Conservation (phyloP, 2,888 invertebrate genomes). For the Eupithecia subfuscata region DNA sequence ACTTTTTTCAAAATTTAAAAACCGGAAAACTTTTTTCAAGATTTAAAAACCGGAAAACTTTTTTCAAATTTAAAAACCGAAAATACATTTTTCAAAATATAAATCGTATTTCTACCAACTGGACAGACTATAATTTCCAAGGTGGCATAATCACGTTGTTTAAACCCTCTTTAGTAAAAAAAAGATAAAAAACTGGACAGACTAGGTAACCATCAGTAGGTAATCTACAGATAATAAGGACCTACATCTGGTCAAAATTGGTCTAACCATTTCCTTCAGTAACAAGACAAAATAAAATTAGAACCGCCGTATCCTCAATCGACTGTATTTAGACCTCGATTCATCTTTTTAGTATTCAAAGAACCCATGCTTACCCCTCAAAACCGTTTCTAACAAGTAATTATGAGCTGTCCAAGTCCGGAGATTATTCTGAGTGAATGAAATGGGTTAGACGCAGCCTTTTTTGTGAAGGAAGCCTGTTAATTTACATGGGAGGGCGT, state of each 20-base stretch:
- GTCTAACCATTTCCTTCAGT: neutral
- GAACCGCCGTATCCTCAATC: neutral
- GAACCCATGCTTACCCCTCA: conserved; percentile 13
- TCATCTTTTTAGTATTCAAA: neutral
- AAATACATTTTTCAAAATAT: too few relatives aligned
- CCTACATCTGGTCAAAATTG: neutral
- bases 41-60: too few relatives aligned
- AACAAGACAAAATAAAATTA: neutral
- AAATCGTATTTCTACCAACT: too few relatives aligned
- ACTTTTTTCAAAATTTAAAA: neutral
- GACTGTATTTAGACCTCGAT: neutral
- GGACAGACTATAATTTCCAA: too few relatives aligned
- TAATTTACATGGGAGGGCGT: conserved; percentile 60
- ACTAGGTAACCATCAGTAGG: neutral
- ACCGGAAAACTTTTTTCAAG: too few relatives aligned
- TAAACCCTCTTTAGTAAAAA: too few relatives aligned
- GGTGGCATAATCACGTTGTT: too few relatives aligned
- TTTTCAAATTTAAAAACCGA: too few relatives aligned
- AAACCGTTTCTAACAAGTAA: conserved; percentile 40
- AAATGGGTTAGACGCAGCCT: conserved; percentile 51
- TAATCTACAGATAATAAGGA: neutral
- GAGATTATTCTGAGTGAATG: conserved; percentile 48
- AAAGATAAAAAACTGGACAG: too few relatives aligned
- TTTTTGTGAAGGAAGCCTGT: conserved; percentile 54
- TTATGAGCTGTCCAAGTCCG: conserved; percentile 46